Conservation (phyloP, 2,797 vertebrate genomes). For the Phoxinus dragarum region DNA sequence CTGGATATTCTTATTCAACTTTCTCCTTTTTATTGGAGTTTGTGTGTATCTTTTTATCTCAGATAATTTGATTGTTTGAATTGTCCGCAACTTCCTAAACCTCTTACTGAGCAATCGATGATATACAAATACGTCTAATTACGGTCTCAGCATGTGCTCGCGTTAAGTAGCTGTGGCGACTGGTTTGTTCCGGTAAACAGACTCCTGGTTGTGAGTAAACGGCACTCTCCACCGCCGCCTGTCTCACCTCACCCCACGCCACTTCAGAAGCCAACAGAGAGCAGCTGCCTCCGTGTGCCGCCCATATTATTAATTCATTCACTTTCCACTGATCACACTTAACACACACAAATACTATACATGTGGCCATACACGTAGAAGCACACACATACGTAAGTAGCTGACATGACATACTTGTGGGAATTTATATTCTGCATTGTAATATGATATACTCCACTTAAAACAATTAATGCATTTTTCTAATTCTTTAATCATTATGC, state of each 20-base stretch:
- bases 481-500: not conserved
- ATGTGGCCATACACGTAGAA: constrained; percentile 14
- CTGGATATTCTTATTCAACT: constrained; percentile 27
- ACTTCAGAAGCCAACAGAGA: constrained; percentile 60
- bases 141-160: constrained; percentile 11
- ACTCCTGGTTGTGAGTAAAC: constrained; percentile 54
- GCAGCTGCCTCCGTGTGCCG: constrained; percentile 53
- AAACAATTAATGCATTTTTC: not conserved
- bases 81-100: constrained; percentile 38
- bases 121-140: constrained; percentile 49
- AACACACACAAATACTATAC: constrained; percentile 36
- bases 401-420: not conserved
- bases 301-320: constrained; percentile 74
- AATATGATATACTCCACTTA: not conserved
- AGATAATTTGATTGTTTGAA: constrained; percentile 35
- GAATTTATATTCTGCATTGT: not conserved
- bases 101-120: constrained; percentile 39
- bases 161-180: constrained; percentile 36
- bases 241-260: constrained; percentile 50
- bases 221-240: constrained; percentile 41
- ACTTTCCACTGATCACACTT: constrained; percentile 69
- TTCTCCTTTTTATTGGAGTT: constrained; percentile 8
- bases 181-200: constrained; percentile 54
- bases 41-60: constrained; percentile 38
- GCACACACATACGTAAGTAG: constrained; percentile 7